Conservation (phyloP, 2,113 vertebrate genomes). For the Fregetta grallaria region DNA sequence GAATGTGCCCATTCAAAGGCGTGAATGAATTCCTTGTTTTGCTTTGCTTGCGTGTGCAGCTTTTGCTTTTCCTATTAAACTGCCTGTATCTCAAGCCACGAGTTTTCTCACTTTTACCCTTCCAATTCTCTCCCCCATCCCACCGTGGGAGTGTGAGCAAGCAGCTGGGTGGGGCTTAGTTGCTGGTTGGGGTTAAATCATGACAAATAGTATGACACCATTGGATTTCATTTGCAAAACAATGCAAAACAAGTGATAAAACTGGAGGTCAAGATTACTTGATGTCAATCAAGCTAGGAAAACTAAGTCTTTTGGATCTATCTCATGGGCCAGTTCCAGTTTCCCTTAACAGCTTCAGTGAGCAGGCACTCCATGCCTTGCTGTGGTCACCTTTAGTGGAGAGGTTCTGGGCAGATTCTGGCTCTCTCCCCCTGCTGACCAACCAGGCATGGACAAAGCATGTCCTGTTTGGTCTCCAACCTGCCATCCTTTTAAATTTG, state of each 20-base stretch:
- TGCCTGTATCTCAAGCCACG: no score
- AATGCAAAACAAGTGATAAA: neutral
- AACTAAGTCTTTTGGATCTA: neutral
- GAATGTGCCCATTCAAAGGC: no score
- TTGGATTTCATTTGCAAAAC: neutral
- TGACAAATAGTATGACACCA: neutral
- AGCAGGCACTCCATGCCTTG: neutral
- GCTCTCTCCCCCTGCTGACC: neutral
- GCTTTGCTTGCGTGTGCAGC: no score
- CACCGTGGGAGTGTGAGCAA: no score
- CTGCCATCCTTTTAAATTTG: neutral
- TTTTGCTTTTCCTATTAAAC: no score
- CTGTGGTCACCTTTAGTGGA: neutral
- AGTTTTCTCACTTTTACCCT: no score
- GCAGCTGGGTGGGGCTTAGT: no score
- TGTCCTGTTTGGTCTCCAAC: neutral
- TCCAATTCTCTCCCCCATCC: no score
- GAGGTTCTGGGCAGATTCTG: neutral
- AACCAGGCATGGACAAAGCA: neutral
- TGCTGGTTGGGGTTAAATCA: no score
- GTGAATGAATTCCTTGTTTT: no score
- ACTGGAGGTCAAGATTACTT: neutral
- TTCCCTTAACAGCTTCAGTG: neutral
- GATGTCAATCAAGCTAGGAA: neutral
- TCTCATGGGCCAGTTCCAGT: neutral